Conservation (phyloP, 2,797 vertebrate species). For the Pelodytes ibericus region DNA sequence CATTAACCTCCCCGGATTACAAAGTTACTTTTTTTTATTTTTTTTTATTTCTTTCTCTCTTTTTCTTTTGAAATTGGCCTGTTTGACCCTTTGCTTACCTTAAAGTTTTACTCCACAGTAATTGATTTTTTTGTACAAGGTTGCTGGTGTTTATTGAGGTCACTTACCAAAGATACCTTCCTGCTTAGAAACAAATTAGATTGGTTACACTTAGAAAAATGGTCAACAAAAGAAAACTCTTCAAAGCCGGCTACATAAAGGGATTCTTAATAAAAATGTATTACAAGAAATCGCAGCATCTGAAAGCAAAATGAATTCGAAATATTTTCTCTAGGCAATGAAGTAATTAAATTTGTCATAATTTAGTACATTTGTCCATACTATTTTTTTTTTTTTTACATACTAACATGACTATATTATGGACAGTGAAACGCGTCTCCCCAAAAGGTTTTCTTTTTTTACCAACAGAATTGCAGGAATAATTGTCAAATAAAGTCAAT, state of each 20-base stretch:
- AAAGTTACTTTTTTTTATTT: slow-evolving; percentile 5
- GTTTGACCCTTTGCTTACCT: slow-evolving; percentile 59
- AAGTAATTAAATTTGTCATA: no score
- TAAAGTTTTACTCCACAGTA: slow-evolving; percentile 63
- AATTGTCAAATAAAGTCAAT: no score
- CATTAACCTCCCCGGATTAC: slow-evolving; percentile 63
- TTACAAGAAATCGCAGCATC: slow-evolving; percentile 35
- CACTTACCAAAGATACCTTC: slow-evolving; percentile 61
- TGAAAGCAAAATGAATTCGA: not conserved
- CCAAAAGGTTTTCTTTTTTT: no score
- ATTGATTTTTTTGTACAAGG: slow-evolving; percentile 67
- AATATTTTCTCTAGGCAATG: not conserved
- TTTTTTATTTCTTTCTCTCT: slow-evolving; percentile 58
- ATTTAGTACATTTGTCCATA: no score
- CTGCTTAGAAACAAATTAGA: slow-evolving; percentile 63
- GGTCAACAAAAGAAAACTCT: slow-evolving; percentile 54
- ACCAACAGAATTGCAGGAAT: no score
- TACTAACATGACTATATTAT: no score
- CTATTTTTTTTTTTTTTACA: no score
- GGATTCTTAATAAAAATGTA: slow-evolving; percentile 7
- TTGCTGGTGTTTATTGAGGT: slow-evolving; percentile 66
- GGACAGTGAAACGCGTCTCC: no score
- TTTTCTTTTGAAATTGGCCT: slow-evolving; percentile 56
- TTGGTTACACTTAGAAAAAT: slow-evolving; percentile 45
- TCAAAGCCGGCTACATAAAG: slow-evolving; percentile 38